Base-by-base conservation (phyloP, 2,888 invertebrate genomes). In the Lasius fuliginosus region DNA sequence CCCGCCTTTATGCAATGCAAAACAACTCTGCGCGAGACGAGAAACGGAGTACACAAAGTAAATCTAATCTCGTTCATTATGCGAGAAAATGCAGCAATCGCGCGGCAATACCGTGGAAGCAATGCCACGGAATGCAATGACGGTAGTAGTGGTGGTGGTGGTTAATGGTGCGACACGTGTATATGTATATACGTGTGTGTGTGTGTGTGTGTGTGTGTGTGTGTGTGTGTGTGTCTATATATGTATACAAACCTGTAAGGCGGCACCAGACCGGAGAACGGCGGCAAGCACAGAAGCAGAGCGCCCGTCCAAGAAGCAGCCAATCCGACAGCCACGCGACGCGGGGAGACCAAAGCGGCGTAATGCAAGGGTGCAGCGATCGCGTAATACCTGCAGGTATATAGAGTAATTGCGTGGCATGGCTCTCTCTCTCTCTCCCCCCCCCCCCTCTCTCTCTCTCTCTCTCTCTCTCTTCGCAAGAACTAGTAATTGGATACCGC, bases 321-420 rank as follows among this genome's bases (percentile, higher is more conserved):
- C 86, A 98, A 95, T 89, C 97, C 97, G 81, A 96, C 95, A 83
- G 97, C 95, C 75, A 97, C 97, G 96, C 97, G 97, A 90, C 96
- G 96, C 0, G 97, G 96, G 60, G 97, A 97, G 33, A 98, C 97
- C 83, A 98, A 95, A 75, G 97, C 97, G 40, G 97, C 97, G 94
- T 98, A 98, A 93, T 98, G 98, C 85, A 98, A 95, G 0, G 98
- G 98, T 0, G 97, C 97, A 0, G 97, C 97, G 76, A 98, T 98
- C 64, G 98, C 98, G 86, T 97, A 97, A 87, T 97, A 98, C 85
- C 97, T 95, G 87, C 30, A 81, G 23, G 23, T 95, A 86, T 30
- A 81, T 30, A 73, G 68, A 85, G 49, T 27, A 68, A 68, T 83
- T 56, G 40, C 49, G 33, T 15, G 30, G 46, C 42, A 23, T 18